Conservation (phyloP, 2,888 invertebrate genomes). For the Harpalus rufipes region DNA sequence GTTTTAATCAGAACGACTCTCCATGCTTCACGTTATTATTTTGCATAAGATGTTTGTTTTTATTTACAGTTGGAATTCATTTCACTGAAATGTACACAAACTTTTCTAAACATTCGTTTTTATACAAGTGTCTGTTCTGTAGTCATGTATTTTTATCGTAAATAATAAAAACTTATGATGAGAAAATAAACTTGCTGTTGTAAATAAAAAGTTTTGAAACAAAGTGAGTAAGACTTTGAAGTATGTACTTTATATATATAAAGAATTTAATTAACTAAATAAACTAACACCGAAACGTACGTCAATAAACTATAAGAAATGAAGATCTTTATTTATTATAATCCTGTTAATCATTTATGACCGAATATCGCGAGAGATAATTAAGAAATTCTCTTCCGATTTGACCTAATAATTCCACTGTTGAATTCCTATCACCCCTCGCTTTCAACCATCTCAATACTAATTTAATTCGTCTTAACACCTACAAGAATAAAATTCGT, state of each 20-base stretch:
- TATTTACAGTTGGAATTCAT: constrained; percentile 36
- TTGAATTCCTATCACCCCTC: constrained; percentile 34
- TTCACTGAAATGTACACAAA: constrained; percentile 28
- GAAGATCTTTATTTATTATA: too few relatives aligned
- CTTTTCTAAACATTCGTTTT: constrained; percentile 31
- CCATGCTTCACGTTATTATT: constrained; percentile 38
- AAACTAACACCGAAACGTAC: too few relatives aligned
- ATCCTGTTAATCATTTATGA: background rate
- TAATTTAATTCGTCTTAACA: constrained; percentile 4
- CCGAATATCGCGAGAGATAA: constrained; percentile 70
- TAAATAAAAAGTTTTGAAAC: constrained; percentile 23
- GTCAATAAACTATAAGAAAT: too few relatives aligned
- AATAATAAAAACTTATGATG: constrained; percentile 27
- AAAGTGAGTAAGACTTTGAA: background rate
- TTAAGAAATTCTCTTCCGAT: constrained; percentile 72
- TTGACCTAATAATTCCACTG: constrained; percentile 69
- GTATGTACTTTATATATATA: background rate
- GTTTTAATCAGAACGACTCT: constrained; percentile 26
- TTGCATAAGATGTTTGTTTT: background rate
- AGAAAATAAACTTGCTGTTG: constrained; percentile 12
- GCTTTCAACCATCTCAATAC: constrained; percentile 14
- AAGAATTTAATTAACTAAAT: background rate
- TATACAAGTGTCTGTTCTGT: background rate
- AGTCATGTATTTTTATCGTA: constrained; percentile 8
- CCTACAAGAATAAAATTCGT: too few relatives aligned